Conservation (phyloP, 1,140 invertebrate species). For the Brachystomella parvula region DNA sequence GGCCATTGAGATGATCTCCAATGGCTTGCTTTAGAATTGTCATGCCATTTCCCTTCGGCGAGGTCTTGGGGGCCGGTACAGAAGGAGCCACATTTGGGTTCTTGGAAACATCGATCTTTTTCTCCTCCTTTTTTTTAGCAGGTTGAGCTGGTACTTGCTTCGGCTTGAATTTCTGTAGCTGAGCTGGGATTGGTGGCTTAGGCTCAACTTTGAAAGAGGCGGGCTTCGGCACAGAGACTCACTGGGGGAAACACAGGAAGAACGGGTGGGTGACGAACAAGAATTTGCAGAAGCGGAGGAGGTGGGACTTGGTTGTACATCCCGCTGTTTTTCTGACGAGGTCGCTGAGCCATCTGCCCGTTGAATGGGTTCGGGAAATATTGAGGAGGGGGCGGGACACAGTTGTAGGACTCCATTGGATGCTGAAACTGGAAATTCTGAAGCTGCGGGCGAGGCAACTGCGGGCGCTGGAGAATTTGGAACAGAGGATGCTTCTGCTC, state of each 20-base stretch:
- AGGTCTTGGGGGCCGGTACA: not conserved
- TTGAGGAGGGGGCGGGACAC: too few relatives aligned
- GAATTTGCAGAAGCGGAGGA: not conserved
- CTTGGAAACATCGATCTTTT: not conserved
- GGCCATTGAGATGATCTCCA: not conserved
- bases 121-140: not conserved
- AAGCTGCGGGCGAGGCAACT: not conserved
- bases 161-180: not conserved
- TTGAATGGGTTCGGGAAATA: too few relatives aligned
- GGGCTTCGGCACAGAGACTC: not conserved
- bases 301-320: not conserved
- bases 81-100: not conserved
- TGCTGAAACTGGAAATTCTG: too few relatives aligned
- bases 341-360: not conserved
- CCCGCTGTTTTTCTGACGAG: too few relatives aligned
- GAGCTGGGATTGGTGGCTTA: not conserved
- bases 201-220: not conserved
- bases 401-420: too few relatives aligned
- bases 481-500: not conserved
- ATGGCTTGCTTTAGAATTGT: not conserved
- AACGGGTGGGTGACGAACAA: not conserved
- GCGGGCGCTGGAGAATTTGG: not conserved
- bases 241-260: not conserved
- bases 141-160: not conserved
- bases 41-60: not conserved